Percentiles rank a stretch among this genome's conserved stretches.
phyloP scores from a whole-genome alignment of 2,888 invertebrate species.

The Caenorhabditis plicata region DNA sequence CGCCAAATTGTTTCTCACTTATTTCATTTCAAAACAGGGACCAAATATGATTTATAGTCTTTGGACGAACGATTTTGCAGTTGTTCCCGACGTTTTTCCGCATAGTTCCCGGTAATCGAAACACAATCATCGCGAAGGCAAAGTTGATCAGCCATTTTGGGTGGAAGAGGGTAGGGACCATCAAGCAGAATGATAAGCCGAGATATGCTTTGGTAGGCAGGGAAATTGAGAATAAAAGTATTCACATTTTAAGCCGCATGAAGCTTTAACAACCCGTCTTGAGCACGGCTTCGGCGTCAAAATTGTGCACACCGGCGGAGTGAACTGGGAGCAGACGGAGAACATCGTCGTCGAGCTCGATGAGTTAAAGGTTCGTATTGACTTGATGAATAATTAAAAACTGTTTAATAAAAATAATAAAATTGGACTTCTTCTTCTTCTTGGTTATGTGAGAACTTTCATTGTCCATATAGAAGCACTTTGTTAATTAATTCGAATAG shows the following conservation, averaged over 20 bases:
- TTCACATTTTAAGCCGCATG: constrained; percentile 57
- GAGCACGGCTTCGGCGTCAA: constrained; percentile 54
- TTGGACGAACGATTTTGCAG: too few species aligned
- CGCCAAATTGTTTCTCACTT: too few species aligned
- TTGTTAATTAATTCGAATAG: constrained; percentile 24
- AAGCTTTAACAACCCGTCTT: constrained; percentile 58
- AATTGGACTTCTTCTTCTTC: neutral
- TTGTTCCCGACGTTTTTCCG: constrained; percentile 64
- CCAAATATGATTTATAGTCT: too few species aligned
- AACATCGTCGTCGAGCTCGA: constrained; percentile 54
- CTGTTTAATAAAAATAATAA: too few species aligned
- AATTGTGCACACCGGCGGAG: constrained; percentile 61
- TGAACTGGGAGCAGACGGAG: constrained; percentile 56
- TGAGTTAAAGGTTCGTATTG: constrained; percentile 55
- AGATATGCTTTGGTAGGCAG: constrained; percentile 81
- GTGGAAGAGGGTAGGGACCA: constrained; percentile 94
- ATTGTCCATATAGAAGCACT: constrained; percentile 1
- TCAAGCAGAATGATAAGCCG: constrained; percentile 88
- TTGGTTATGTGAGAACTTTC: constrained; percentile 2
- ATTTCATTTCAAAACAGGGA: too few species aligned
- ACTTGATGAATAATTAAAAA: neutral
- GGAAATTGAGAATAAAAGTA: too few species aligned
- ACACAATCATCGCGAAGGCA: constrained; percentile 68
- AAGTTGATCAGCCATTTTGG: constrained; percentile 86
- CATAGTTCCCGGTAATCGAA: constrained; percentile 60